phyloP scores from a whole-genome alignment of 2,113 vertebrate genomes.

The Dendropsophus ebraccatus region DNA sequence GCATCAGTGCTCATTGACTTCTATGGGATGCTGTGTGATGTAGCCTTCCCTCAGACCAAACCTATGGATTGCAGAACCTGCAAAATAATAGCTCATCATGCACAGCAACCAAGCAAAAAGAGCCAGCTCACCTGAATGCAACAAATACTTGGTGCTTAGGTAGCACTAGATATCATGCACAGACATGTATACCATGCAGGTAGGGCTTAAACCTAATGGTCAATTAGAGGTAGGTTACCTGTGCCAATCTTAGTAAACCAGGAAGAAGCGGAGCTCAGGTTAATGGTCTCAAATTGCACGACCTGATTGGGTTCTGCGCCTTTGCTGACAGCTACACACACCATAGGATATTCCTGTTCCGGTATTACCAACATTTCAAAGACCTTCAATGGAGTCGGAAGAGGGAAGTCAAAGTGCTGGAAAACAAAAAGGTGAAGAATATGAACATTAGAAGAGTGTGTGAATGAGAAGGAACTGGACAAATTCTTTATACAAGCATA shows the following conservation, averaged over 20 bases:
- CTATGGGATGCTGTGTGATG: no score
- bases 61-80: no score
- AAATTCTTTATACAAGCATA: no score
- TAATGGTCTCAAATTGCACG: constrained; percentile 97
- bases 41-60: no score
- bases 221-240: constrained; percentile 62
- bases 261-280: constrained; percentile 96
- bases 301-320: constrained; percentile 85
- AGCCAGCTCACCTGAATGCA: no score
- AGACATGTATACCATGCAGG: background rate
- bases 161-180: background rate
- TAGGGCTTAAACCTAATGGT: background rate
- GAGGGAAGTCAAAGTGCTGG: constrained; percentile 98
- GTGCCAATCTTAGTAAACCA: constrained; percentile 96
- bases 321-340: constrained; percentile 93
- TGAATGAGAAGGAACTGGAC: background rate
- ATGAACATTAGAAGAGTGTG: background rate
- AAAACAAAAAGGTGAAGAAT: background rate
- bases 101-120: no score
- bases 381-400: constrained; percentile 92
- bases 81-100: no score
- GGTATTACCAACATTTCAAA: constrained; percentile 99
- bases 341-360: constrained; percentile 95
- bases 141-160: no score
- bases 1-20: no score